Evolutionary conservation across 2,888 invertebrate genomes (phyloP).

Genomic region (Drosophila colorata): DNA sequence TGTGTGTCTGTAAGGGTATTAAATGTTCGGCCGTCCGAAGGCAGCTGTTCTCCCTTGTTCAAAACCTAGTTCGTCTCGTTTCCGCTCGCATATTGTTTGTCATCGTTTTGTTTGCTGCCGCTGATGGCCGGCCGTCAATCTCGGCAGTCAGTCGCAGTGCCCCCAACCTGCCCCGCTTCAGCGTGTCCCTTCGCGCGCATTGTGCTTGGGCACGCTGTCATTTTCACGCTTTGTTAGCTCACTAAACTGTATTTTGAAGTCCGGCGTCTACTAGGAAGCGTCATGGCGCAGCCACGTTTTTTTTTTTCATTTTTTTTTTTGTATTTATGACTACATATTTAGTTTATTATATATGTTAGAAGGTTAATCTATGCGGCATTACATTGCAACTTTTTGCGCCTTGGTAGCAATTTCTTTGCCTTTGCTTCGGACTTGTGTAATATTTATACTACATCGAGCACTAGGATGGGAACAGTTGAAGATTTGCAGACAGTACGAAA

Average conservation of each 20-base stretch:
- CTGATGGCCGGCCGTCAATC: constrained; percentile 59
- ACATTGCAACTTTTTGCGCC: constrained; percentile 67
- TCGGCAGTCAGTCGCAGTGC: constrained; percentile 38
- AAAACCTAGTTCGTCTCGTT: constrained; percentile 29
- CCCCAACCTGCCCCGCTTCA: constrained; percentile 18
- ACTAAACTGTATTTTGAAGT: constrained; percentile 67
- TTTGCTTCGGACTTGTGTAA: constrained; percentile 27
- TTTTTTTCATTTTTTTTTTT: constrained; percentile 19
- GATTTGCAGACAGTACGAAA: background rate
- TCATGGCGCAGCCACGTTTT: constrained; percentile 26
- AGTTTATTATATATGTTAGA: constrained; percentile 74
- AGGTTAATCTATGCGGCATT: constrained; percentile 77
- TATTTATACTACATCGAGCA: background rate
- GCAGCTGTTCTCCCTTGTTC: background rate
- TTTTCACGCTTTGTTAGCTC: constrained; percentile 81
- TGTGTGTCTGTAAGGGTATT: background rate
- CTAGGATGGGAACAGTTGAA: background rate
- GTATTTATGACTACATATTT: constrained; percentile 62
- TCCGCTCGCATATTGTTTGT: constrained; percentile 68
- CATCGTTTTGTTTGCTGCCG: constrained; percentile 67
- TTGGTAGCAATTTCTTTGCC: constrained; percentile 57
- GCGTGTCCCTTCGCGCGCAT: constrained; percentile 24
- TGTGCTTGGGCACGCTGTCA: constrained; percentile 68
- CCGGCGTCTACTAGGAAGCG: constrained; percentile 59
- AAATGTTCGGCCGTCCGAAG: background rate